Evolutionary conservation across 1,140 invertebrate genomes (phyloP).

Genomic region (Magallana angulata): DNA sequence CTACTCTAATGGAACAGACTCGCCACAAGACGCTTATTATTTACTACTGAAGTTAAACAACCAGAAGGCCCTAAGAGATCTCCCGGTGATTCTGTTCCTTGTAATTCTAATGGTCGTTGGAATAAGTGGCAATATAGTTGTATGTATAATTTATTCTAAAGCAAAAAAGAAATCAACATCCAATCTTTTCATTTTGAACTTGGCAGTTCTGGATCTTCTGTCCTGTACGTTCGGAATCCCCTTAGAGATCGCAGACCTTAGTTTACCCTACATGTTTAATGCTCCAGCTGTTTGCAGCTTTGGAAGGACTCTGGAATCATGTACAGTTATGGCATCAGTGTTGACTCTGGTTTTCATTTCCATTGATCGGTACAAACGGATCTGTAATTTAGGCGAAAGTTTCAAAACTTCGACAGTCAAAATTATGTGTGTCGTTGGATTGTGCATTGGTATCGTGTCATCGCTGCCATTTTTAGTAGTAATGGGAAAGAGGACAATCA

Average conservation of each 20-base stretch:
- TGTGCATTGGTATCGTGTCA: conserved; percentile 61
- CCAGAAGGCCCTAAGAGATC: conserved; percentile 42
- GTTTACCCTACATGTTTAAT: conserved; percentile 73
- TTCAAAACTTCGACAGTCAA: conserved; percentile 67
- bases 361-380: conserved; percentile 72
- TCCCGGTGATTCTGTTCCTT: conserved; percentile 73
- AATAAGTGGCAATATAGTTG: conserved; percentile 69
- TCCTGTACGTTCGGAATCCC: conserved; percentile 73
- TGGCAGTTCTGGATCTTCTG: conserved; percentile 72
- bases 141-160: conserved; percentile 68
- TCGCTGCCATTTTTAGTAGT: conserved; percentile 72
- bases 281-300: conserved; percentile 71
- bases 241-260: conserved; percentile 73
- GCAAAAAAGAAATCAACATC: conserved; percentile 68
- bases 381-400: conserved; percentile 71
- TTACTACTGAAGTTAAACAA: background rate
- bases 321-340: conserved; percentile 71
- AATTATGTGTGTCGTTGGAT: conserved; percentile 65
- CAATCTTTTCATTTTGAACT: conserved; percentile 72
- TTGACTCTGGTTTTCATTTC: conserved; percentile 71
- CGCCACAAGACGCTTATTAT: background rate
- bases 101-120: conserved; percentile 68
- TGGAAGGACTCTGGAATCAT: conserved; percentile 66
- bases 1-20: background rate
- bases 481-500: conserved; percentile 67